A percentile compares a stretch with the other conserved stretches of the same genome.
Conservation (phyloP, 2,888 invertebrate species). For the Dryomyza anilis region DNA sequence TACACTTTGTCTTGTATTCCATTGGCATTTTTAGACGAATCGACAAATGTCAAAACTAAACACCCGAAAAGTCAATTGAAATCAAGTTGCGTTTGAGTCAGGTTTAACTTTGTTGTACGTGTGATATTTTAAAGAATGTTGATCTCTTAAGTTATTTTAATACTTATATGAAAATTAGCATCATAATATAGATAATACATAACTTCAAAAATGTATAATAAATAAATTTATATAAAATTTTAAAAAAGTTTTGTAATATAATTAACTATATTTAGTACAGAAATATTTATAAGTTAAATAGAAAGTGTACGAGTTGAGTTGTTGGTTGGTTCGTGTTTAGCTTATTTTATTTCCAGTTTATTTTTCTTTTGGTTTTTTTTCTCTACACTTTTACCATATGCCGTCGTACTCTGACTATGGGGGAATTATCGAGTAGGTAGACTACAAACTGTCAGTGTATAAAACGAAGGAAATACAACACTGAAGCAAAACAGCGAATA, state of each 20-base stretch:
- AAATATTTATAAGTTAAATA: background rate
- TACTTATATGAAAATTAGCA: too few species aligned
- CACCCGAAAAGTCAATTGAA: background rate
- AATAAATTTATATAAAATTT: too few species aligned
- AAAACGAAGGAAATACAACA: background rate
- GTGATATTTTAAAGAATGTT: background rate
- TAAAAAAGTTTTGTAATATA: too few species aligned
- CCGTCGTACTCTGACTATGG: slow-evolving; percentile 2
- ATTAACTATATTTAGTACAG: too few species aligned
- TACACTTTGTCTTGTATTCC: background rate
- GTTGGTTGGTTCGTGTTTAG: background rate
- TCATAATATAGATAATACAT: too few species aligned
- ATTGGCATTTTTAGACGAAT: slow-evolving; percentile 4
- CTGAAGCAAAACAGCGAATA: slow-evolving; percentile 15
- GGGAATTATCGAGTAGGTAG: slow-evolving; percentile 3
- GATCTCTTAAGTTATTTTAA: too few species aligned
- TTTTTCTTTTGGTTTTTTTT: background rate
- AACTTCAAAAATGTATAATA: too few species aligned
- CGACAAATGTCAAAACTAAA: background rate
- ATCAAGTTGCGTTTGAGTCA: background rate
- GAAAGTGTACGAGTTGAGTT: slow-evolving; percentile 12
- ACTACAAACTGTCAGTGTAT: slow-evolving; percentile 16
- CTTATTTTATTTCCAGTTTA: background rate
- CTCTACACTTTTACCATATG: slow-evolving; percentile 6
- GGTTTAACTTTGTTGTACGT: background rate